Evolutionary conservation across 2,797 vertebrate species (phyloP).

Genomic region (Geotria australis): DNA sequence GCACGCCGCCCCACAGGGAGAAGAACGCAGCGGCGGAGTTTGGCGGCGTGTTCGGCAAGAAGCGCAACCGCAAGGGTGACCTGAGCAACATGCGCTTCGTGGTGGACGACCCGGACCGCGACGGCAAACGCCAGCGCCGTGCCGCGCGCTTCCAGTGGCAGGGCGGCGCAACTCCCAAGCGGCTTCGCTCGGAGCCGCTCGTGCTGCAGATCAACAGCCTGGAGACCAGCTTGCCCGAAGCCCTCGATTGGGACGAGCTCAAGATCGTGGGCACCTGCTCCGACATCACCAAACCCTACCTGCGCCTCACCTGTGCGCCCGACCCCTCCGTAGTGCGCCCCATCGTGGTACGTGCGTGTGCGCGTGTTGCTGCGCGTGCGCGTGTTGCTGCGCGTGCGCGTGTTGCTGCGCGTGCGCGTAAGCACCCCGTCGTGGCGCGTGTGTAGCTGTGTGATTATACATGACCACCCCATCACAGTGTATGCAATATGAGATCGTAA

Average conservation of each 20-base stretch:
- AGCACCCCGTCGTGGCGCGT: no score
- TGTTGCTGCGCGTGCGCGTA: background rate
- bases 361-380: background rate
- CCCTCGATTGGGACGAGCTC: slow-evolving; percentile 57
- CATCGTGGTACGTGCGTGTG: slow-evolving; percentile 6
- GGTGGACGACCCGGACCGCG: slow-evolving; percentile 50
- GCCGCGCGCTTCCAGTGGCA: slow-evolving; percentile 49
- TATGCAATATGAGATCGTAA: no score
- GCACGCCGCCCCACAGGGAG: no score
- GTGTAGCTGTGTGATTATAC: background rate
- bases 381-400: no score
- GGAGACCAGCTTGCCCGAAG: slow-evolving; percentile 20
- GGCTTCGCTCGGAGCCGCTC: slow-evolving; percentile 44
- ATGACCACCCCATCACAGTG: background rate
- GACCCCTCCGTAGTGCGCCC: slow-evolving; percentile 55
- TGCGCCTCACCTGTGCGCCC: slow-evolving; percentile 58
- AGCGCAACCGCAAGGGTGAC: slow-evolving; percentile 22
- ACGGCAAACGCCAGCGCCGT: slow-evolving; percentile 60
- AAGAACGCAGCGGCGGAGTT: no score
- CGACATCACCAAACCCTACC: slow-evolving; percentile 54
- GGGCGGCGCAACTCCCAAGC: slow-evolving; percentile 10
- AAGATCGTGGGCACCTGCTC: slow-evolving; percentile 59
- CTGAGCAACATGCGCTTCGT: slow-evolving; percentile 21
- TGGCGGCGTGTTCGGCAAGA: slow-evolving; percentile 8
- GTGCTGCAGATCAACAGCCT: slow-evolving; percentile 27